Conservation (phyloP, 1,140 invertebrate species). For the Papilio glaucus region DNA sequence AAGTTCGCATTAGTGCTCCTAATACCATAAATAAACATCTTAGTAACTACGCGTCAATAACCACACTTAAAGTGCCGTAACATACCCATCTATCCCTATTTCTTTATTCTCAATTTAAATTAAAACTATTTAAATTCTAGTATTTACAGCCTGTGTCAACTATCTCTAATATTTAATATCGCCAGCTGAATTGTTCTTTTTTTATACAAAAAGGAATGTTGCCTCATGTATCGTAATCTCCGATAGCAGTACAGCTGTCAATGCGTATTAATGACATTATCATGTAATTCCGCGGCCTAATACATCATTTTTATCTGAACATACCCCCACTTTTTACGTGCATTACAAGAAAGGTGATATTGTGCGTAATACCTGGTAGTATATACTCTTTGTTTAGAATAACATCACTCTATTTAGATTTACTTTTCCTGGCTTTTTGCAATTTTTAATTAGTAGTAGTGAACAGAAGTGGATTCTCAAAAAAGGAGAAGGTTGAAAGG, state of each 20-base stretch:
- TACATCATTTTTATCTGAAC: conserved; percentile 11
- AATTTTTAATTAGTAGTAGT: neutral
- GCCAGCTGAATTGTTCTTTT: neutral
- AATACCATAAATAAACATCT: neutral
- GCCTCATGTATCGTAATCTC: neutral
- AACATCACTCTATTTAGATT: neutral
- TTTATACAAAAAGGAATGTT: neutral
- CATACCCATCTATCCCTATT: neutral
- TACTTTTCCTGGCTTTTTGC: neutral
- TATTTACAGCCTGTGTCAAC: neutral
- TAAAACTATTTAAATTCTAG: too few species aligned
- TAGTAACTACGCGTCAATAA: neutral
- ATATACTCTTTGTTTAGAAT: neutral
- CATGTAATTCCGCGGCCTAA: conserved; percentile 10
- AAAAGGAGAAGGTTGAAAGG: too few species aligned
- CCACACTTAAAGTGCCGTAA: neutral
- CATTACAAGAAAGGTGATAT: neutral
- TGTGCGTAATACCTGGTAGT: neutral
- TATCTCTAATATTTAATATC: neutral
- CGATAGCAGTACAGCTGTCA: conserved; percentile 14
- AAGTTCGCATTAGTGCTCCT: neutral
- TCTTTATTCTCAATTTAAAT: too few species aligned
- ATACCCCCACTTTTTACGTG: neutral
- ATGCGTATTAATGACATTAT: conserved; percentile 8
- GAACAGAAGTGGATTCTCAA: neutral